phyloP scores from a whole-genome alignment of 2,797 vertebrate species.

The Dryobates pubescens region DNA sequence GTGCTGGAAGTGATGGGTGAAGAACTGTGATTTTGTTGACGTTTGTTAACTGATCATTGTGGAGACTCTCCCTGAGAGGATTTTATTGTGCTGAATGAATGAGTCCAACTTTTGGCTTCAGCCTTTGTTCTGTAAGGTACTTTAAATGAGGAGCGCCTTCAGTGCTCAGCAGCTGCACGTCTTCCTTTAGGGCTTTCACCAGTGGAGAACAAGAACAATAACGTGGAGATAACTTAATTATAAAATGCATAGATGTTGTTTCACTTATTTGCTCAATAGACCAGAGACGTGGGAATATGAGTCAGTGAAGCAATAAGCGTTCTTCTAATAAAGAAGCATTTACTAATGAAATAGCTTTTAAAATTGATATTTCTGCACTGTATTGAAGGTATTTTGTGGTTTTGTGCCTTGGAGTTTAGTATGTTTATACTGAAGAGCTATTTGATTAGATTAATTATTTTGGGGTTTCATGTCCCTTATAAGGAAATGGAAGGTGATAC shows the following conservation, averaged over 20 bases:
- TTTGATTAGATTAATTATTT: neutral
- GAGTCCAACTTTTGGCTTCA: neutral
- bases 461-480: neutral
- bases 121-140: slow-evolving; percentile 19
- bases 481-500: neutral
- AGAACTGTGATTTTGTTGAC: neutral
- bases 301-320: neutral
- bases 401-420: neutral
- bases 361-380: neutral
- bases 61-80: neutral
- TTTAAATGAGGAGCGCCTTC: neutral
- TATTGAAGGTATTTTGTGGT: neutral
- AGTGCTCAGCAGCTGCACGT: slow-evolving; percentile 22
- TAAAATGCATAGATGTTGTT: slow-evolving; percentile 34
- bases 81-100: neutral
- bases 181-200: slow-evolving; percentile 10
- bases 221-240: slow-evolving; percentile 21
- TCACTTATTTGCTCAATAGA: slow-evolving; percentile 20
- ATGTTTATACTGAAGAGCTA: neutral
- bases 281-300: neutral
- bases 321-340: slow-evolving; percentile 1
- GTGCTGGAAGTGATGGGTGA: neutral
- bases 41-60: neutral
- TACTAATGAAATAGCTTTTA: slow-evolving; percentile 8
- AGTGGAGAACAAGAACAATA: slow-evolving; percentile 26